Conservation (phyloP, 92 coral and sea anemone genomes). For the Meandrina meandrites region DNA sequence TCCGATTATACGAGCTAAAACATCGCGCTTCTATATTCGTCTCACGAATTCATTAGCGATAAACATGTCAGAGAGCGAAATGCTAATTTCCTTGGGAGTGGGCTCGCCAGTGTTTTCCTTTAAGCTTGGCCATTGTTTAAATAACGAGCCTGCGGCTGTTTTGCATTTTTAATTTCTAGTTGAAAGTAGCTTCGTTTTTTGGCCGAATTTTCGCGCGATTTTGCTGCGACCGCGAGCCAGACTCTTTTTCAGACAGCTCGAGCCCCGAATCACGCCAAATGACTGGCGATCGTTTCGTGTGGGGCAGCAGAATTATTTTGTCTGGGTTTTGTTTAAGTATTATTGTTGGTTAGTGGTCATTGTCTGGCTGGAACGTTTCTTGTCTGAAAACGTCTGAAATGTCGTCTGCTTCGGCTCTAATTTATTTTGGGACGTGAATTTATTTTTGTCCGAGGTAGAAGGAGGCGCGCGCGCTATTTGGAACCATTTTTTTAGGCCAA, state of each 20-base stretch:
- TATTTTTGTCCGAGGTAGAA: constrained; percentile 54
- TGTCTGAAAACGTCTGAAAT: constrained; percentile 92
- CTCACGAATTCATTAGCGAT: constrained; percentile 35
- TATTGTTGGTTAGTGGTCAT: constrained; percentile 99
- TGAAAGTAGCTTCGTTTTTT: constrained; percentile 35
- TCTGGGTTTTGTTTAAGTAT: constrained; percentile 99
- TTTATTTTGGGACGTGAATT: constrained; percentile 70
- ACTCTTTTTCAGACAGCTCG: constrained; percentile 29
- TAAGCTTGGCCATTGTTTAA: constrained; percentile 68
- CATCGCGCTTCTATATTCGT: constrained; percentile 10
- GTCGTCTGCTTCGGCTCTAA: constrained; percentile 81
- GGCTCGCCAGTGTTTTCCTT: constrained; percentile 59
- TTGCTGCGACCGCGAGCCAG: constrained; percentile 13
- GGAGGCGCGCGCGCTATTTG: constrained; percentile 41
- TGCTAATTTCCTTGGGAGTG: constrained; percentile 72
- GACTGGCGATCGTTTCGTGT: constrained; percentile 71
- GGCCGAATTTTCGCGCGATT: constrained; percentile 18
- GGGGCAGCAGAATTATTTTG: constrained; percentile 83
- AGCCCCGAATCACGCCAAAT: constrained; percentile 62
- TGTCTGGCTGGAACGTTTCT: constrained; percentile 92
- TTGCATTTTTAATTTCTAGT: constrained; percentile 70
- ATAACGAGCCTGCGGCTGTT: constrained; percentile 55
- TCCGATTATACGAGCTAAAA: background rate
- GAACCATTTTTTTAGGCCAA: constrained; percentile 28
- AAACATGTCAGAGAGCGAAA: constrained; percentile 47